Conservation (phyloP, 2,888 invertebrate species). For the Linnaemya vulpina region DNA sequence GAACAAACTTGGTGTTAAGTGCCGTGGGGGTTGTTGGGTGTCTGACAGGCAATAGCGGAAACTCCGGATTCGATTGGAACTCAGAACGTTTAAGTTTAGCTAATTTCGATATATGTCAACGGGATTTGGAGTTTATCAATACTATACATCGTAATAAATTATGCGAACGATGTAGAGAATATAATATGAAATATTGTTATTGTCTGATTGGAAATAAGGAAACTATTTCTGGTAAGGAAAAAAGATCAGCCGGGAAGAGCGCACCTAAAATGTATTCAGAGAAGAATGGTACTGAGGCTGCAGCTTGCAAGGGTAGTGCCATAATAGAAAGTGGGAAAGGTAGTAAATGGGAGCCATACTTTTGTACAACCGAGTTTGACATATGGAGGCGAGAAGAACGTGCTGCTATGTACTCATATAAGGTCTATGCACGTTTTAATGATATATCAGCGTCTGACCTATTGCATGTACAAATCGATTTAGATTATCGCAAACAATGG, state of each 20-base stretch:
- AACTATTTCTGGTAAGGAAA: slow-evolving; percentile 22
- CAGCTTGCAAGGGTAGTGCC: slow-evolving; percentile 69
- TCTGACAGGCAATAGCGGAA: slow-evolving; percentile 80
- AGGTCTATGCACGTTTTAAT: slow-evolving; percentile 92
- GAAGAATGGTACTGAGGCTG: slow-evolving; percentile 48
- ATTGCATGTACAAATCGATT: slow-evolving; percentile 91
- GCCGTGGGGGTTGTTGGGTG: slow-evolving; percentile 84
- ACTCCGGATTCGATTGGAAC: slow-evolving; percentile 86
- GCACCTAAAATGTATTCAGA: slow-evolving; percentile 50
- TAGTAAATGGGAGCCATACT: slow-evolving; percentile 86
- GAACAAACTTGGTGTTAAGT: slow-evolving; percentile 84
- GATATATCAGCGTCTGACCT: slow-evolving; percentile 92
- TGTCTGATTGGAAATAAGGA: slow-evolving; percentile 77
- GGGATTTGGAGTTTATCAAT: slow-evolving; percentile 86
- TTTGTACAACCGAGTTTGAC: slow-evolving; percentile 90
- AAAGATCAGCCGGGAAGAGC: slow-evolving; percentile 83
- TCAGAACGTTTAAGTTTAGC: slow-evolving; percentile 85
- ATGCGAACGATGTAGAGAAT: slow-evolving; percentile 77
- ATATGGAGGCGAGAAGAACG: slow-evolving; percentile 91
- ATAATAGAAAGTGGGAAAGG: slow-evolving; percentile 75
- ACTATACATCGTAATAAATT: slow-evolving; percentile 84
- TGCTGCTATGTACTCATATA: slow-evolving; percentile 90
- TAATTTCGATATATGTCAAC: slow-evolving; percentile 84
- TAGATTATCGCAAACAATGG: slow-evolving; percentile 90
- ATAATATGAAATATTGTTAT: slow-evolving; percentile 79